Evolutionary conservation across 2,113 vertebrate genomes (phyloP), one percentile per base, ranked within the genome.

Genomic region (Gobius niger): DNA sequence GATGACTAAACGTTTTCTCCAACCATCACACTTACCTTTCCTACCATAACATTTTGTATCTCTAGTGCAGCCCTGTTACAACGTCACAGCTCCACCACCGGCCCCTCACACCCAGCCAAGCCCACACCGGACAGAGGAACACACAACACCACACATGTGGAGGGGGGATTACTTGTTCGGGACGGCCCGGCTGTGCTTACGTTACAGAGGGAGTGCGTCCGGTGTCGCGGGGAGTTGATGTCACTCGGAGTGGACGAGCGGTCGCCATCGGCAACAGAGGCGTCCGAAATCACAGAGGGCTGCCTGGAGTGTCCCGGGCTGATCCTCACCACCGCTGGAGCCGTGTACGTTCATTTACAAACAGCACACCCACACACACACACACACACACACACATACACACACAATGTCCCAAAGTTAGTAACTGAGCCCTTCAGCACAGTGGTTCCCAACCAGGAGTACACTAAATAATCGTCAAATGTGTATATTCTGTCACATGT

Each of bases 191-290:
- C 78, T 83, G 88, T 87, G 91, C 98, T 99, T 94, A 98, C 98
- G 62, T 99, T 99, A 94, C 98, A 99, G 93, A 99, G 98, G 4
- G 98, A 99, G 89, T 98, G 97, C 0, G 98, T 98, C 94, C 97
- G 92, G 83, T 99, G 98, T 67, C 96, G 94, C 1, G 97, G 97
- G 0, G 98, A 99, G 93, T 99, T 99, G 94, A 99, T 97, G 93
- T 99, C 97, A 0, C 96, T 98, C 0, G 96, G 96, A 0, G 97
- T 99, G 75, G 97, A 97, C 0, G 96, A 98, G 50, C 96, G 92
- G 90, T 98, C 96, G 0, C 96, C 97, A 56, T 99, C 96, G 0
- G 95, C 93, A 0, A 93, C 95, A 0, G 96, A 98, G 1, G 96
- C 95, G 0, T 98, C 96, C 0, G 97, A 98, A 92, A 98, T 95